These are phyloP conservation scores for Littorina saxatilis DNA, from an alignment of 1,140 invertebrate species.

Conservation along the genomic window DNA sequence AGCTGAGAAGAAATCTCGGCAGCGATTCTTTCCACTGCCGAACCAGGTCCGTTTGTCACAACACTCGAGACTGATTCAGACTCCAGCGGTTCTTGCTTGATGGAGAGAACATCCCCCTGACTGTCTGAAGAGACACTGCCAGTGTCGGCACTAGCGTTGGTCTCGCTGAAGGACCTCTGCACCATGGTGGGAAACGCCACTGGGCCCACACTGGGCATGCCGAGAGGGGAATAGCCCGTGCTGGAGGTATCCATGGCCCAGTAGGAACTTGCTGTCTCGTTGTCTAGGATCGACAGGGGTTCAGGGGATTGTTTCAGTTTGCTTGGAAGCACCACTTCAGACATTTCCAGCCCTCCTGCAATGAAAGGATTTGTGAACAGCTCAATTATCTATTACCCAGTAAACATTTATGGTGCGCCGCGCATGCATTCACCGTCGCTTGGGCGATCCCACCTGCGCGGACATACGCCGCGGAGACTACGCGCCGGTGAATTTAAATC, in stretches of 20 bases:
- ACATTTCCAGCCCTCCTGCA: constrained; percentile 39
- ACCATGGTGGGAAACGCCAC: not conserved
- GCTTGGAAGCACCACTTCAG: constrained; percentile 40
- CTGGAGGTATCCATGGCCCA: not conserved
- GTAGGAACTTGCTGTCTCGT: not conserved
- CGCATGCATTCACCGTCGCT: no score
- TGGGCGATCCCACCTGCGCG: no score
- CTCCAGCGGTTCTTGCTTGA: constrained; percentile 26
- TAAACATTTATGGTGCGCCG: no score
- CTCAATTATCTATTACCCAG: not conserved
- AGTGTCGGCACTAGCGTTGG: not conserved
- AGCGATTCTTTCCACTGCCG: constrained; percentile 24
- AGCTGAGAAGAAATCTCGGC: constrained; percentile 27
- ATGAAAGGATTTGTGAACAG: not conserved
- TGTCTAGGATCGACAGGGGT: not conserved
- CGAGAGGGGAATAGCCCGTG: not conserved
- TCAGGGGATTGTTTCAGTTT: not conserved
- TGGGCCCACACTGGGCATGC: not conserved
- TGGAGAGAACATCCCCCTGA: not conserved
- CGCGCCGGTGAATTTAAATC: no score
- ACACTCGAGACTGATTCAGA: not conserved
- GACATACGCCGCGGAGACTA: no score
- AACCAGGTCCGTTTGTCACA: not conserved
- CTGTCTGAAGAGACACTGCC: not conserved
- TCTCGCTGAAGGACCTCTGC: not conserved